Evolutionary conservation across 2,113 vertebrate genomes (phyloP).

Genomic region (Stegostoma tigrinum): DNA sequence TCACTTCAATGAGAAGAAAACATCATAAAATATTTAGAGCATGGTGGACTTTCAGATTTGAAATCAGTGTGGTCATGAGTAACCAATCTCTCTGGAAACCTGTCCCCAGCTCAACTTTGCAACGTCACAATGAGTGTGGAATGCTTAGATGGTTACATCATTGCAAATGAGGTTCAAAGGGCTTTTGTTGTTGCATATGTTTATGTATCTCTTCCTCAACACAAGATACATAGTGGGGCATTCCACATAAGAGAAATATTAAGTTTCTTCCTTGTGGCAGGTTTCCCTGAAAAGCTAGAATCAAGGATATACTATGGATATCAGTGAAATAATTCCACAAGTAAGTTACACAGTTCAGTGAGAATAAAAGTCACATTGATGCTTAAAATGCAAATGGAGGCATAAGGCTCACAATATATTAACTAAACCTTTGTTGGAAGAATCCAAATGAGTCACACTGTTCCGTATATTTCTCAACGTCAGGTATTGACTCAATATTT

Average conservation of each 20-base stretch:
- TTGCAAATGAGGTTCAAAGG: neutral
- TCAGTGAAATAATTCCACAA: neutral
- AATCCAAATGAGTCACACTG: neutral
- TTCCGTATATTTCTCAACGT: neutral
- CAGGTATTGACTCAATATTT: no score
- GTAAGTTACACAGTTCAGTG: neutral
- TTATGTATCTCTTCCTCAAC: neutral
- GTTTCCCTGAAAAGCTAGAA: neutral
- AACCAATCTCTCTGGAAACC: neutral
- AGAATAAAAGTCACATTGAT: neutral
- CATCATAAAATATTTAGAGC: neutral
- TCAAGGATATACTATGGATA: neutral
- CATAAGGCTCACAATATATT: neutral
- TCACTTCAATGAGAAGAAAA: neutral
- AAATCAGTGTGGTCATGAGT: neutral
- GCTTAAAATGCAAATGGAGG: neutral
- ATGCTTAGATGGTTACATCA: neutral
- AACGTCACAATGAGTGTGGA: neutral
- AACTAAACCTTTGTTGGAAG: neutral
- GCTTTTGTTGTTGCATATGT: neutral
- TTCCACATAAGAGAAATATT: neutral
- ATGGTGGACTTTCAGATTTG: neutral
- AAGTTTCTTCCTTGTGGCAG: neutral
- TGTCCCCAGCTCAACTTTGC: neutral
- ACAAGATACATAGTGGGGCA: neutral